Evolutionary conservation across 2,113 vertebrate genomes (phyloP).

Genomic region (Polyodon spathula): DNA sequence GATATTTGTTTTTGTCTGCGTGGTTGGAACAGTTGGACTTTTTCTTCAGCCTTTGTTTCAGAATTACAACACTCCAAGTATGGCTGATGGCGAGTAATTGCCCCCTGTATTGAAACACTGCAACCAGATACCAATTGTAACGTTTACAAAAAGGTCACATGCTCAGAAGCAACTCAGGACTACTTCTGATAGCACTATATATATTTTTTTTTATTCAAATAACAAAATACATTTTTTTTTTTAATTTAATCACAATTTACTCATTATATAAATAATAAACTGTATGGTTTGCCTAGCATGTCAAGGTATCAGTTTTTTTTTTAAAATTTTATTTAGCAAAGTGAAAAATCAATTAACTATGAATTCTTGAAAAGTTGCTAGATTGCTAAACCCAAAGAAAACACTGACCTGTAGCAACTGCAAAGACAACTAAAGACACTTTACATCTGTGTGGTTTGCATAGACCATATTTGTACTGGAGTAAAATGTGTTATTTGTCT

Average conservation of each 20-base stretch:
- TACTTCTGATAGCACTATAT: constrained; percentile 4
- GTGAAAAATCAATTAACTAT: too few relatives aligned
- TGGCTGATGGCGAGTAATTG: constrained; percentile 45
- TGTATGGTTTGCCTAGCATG: not conserved
- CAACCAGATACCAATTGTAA: not conserved
- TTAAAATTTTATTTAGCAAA: not conserved
- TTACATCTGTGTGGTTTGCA: too few relatives aligned
- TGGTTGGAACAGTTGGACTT: constrained; percentile 61
- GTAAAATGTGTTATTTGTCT: too few relatives aligned
- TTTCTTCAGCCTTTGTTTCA: constrained; percentile 69
- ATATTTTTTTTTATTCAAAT: not conserved
- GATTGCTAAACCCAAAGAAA: not conserved
- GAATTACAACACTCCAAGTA: constrained; percentile 51
- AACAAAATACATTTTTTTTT: not conserved
- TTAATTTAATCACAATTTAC: not conserved
- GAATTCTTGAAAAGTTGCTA: not conserved
- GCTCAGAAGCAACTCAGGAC: constrained; percentile 12
- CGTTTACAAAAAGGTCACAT: not conserved
- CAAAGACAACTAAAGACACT: too few relatives aligned
- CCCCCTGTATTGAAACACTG: not conserved
- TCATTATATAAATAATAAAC: not conserved
- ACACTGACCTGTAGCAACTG: too few relatives aligned
- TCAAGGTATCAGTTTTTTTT: not conserved
- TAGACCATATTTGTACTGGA: too few relatives aligned
- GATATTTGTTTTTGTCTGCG: constrained; percentile 68